Conservation (phyloP, 53 echinoderm and acorn worm genomes). For the Echinarachnius parma region DNA sequence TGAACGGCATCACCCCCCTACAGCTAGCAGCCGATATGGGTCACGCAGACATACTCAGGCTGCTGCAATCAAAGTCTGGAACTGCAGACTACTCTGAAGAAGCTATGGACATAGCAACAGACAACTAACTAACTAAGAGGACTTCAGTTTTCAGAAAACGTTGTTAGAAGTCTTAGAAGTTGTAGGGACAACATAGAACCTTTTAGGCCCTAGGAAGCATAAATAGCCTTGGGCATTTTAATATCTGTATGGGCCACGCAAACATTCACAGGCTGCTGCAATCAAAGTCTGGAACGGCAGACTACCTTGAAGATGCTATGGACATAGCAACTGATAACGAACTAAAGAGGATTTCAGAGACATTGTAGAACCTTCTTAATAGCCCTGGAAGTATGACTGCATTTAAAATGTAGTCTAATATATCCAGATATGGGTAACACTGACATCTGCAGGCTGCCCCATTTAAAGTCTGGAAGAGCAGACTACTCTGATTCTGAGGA, state of each 20-base stretch:
- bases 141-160: too few relatives aligned
- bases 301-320: constrained; percentile 20
- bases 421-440: constrained; percentile 74
- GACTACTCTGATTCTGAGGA: constrained; percentile 13
- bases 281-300: neutral
- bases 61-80: constrained; percentile 1
- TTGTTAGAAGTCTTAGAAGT: too few relatives aligned
- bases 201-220: too few relatives aligned
- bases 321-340: too few relatives aligned
- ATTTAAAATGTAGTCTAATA: too few relatives aligned
- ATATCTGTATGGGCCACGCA: constrained; percentile 72
- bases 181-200: too few relatives aligned
- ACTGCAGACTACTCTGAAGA: constrained; percentile 6
- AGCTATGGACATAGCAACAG: constrained; percentile 26
- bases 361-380: too few relatives aligned
- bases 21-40: constrained; percentile 84
- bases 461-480: neutral
- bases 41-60: constrained; percentile 50
- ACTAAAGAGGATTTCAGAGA: too few relatives aligned
- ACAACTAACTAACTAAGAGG: too few relatives aligned
- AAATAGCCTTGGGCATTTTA: too few relatives aligned
- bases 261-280: constrained; percentile 37
- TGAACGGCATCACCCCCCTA: constrained; percentile 76
- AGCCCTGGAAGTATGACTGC: too few relatives aligned
- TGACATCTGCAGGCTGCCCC: constrained; percentile 35